Evolutionary conservation across 2,113 vertebrate species (phyloP).

Genomic region (Pseudopipra pipra): DNA sequence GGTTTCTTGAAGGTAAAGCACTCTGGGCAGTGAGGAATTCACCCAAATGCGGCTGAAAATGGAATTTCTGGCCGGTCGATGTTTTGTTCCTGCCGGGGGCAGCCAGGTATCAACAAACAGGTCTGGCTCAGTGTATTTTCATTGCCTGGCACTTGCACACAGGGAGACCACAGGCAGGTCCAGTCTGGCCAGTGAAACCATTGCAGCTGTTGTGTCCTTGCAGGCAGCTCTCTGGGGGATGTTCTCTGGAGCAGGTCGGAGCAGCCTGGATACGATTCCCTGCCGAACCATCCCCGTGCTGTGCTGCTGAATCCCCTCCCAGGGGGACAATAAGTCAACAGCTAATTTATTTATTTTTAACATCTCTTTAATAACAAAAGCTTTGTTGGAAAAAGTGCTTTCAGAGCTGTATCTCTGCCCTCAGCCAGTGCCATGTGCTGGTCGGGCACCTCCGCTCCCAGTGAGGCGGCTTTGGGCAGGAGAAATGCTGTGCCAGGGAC

Average conservation of each 20-base stretch:
- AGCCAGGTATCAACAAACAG: background rate
- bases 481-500: background rate
- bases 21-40: background rate
- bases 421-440: background rate
- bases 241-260: rapidly evolving
- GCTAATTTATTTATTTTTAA: background rate
- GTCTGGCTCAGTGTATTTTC: background rate
- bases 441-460: background rate
- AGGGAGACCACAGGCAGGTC: background rate
- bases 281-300: rapidly evolving
- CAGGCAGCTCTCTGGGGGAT: background rate
- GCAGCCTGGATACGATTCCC: background rate
- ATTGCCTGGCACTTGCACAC: background rate
- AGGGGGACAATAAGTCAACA: background rate
- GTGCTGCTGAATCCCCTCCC: background rate
- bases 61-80: background rate
- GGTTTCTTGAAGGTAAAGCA: background rate
- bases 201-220: background rate
- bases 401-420: background rate
- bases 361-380: background rate
- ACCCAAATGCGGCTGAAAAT: background rate
- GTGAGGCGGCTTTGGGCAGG: background rate
- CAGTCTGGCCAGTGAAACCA: background rate
- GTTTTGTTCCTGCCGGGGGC: background rate
- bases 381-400: background rate